Conservation (phyloP, 2,888 invertebrate genomes). For the Morpho helenor region DNA sequence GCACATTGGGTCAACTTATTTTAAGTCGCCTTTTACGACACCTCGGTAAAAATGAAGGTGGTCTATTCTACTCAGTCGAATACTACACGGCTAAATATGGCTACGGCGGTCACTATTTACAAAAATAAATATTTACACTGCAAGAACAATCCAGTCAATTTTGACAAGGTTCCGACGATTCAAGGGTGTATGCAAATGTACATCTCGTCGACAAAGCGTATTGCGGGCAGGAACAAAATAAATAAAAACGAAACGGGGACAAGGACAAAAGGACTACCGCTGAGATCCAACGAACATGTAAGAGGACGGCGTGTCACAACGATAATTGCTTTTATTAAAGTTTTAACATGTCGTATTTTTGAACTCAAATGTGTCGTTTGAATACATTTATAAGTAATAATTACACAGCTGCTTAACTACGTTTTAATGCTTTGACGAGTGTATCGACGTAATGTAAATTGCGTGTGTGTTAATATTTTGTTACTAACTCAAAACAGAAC, state of each 20-base stretch:
- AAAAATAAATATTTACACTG: slow-evolving; percentile 17
- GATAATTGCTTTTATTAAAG: slow-evolving; percentile 24
- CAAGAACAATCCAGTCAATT: slow-evolving; percentile 47
- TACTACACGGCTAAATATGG: no score
- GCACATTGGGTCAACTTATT: no score
- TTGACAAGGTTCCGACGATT: slow-evolving; percentile 49
- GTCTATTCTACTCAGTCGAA: no score
- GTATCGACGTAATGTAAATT: no score
- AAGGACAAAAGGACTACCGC: slow-evolving; percentile 44
- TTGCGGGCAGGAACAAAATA: slow-evolving; percentile 47
- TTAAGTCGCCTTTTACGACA: no score
- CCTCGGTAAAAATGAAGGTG: no score
- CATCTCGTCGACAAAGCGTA: slow-evolving; percentile 57
- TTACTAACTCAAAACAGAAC: not conserved
- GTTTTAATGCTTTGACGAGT: no score
- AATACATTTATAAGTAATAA: slow-evolving; percentile 18
- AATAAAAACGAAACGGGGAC: slow-evolving; percentile 38
- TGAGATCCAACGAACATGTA: slow-evolving; percentile 33
- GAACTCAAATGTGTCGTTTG: slow-evolving; percentile 12
- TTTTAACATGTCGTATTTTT: slow-evolving; percentile 18
- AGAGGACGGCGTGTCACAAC: slow-evolving; percentile 25
- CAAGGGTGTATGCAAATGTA: slow-evolving; percentile 66
- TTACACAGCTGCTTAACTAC: slow-evolving; percentile 23
- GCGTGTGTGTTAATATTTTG: slow-evolving; percentile 2
- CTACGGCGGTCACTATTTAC: no score